phyloP scores from a whole-genome alignment of 92 coral and sea anemone species.

The Meandrina meandrites region DNA sequence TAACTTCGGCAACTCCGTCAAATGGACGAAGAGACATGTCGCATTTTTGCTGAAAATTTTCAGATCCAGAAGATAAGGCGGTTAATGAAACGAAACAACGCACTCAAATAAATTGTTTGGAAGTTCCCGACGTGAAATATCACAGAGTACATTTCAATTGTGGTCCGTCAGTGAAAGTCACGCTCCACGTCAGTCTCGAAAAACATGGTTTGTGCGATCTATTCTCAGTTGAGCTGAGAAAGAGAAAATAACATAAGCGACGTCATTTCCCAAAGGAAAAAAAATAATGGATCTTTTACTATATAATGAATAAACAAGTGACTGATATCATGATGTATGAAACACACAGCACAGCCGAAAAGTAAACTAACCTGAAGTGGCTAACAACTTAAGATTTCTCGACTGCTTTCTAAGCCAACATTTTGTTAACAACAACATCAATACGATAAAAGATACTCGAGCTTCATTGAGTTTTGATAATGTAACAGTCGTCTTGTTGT shows the following conservation, averaged over 20 bases:
- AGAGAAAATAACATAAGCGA: not conserved
- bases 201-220: not conserved
- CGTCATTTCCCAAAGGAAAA: not conserved
- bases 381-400: not conserved
- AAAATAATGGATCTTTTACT: not conserved
- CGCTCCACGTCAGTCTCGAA: not conserved
- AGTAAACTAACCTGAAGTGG: not conserved
- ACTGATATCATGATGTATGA: not conserved
- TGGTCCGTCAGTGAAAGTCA: not conserved
- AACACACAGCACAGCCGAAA: not conserved
- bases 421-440: slow-evolving; percentile 8
- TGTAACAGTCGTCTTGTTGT: not conserved
- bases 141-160: not conserved
- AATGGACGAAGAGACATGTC: not conserved
- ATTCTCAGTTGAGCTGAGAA: not conserved
- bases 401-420: slow-evolving; percentile 3
- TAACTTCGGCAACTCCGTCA: not conserved
- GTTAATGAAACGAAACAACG: not conserved
- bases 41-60: not conserved
- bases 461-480: slow-evolving; percentile 10
- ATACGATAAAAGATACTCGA: slow-evolving; percentile 1
- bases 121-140: not conserved
- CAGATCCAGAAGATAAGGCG: not conserved
- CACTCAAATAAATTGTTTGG: not conserved
- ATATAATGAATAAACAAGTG: not conserved